Percentiles rank a stretch among this genome's conserved stretches.
These are phyloP conservation scores for Apamea monoglypha DNA, from an alignment of 2,888 invertebrate genomes.

Conservation along the genomic window DNA sequence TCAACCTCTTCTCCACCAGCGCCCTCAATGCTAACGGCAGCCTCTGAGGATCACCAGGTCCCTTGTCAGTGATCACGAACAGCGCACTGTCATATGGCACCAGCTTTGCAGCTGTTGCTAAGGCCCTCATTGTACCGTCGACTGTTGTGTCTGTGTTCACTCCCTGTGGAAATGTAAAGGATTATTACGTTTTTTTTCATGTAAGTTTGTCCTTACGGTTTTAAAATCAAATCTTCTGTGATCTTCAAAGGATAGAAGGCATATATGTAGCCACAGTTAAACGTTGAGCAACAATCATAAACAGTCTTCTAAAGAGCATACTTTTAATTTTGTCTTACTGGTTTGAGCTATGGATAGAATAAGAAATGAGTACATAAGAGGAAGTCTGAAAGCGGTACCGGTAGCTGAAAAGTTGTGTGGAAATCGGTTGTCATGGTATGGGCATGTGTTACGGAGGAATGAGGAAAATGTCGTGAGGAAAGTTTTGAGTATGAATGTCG, in stretches of 20 bases:
- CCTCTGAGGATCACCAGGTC: constrained; percentile 86
- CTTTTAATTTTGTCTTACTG: too few relatives aligned
- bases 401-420: too few relatives aligned
- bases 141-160: constrained; percentile 79
- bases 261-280: too few relatives aligned
- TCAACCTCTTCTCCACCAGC: constrained; percentile 84
- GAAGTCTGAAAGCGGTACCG: too few relatives aligned
- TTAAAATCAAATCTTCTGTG: neutral
- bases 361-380: too few relatives aligned
- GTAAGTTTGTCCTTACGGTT: neutral
- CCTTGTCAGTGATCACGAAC: constrained; percentile 90
- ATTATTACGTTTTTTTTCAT: neutral
- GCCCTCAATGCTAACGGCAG: constrained; percentile 82
- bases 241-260: neutral
- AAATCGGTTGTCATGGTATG: too few relatives aligned
- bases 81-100: constrained; percentile 92
- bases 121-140: constrained; percentile 90
- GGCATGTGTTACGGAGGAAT: too few relatives aligned
- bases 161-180: constrained; percentile 73
- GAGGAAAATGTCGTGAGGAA: too few relatives aligned
- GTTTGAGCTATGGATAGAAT: too few relatives aligned
- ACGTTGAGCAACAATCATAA: too few relatives aligned
- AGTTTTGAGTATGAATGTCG: too few relatives aligned
- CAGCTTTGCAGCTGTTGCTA: constrained; percentile 90
- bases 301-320: neutral